Evolutionary conservation across 1,140 invertebrate genomes (phyloP).

Genomic region (Grapholita molesta): DNA sequence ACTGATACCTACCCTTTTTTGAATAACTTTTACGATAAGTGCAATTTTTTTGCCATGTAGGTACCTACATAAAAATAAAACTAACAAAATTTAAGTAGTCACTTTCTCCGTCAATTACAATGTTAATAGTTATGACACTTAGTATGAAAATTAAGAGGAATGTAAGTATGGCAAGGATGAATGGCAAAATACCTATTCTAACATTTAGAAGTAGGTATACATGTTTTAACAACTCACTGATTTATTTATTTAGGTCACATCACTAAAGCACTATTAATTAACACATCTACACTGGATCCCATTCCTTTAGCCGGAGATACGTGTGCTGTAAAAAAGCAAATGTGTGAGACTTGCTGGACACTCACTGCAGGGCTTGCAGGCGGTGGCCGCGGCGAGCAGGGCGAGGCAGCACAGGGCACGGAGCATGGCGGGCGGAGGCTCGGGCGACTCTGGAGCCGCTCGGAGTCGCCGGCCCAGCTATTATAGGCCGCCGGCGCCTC

Average conservation of each 20-base stretch:
- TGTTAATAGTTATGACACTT: too few relatives aligned
- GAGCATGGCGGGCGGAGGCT: slow-evolving; percentile 66
- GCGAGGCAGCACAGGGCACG: slow-evolving; percentile 42
- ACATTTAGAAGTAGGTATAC: background rate
- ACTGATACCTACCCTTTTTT: too few relatives aligned
- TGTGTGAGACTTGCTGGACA: slow-evolving; percentile 29
- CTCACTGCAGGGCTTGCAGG: slow-evolving; percentile 73
- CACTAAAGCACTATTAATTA: background rate
- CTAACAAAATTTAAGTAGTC: too few relatives aligned
- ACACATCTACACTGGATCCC: background rate
- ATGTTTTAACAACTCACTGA: background rate
- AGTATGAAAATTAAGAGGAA: too few relatives aligned
- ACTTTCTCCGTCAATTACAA: too few relatives aligned
- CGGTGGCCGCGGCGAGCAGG: slow-evolving; percentile 52
- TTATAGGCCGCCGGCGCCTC: slow-evolving; percentile 74
- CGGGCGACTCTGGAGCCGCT: slow-evolving; percentile 59
- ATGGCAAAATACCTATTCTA: too few relatives aligned
- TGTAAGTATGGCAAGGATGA: too few relatives aligned
- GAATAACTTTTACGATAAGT: too few relatives aligned
- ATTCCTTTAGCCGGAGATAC: background rate
- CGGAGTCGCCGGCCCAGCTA: slow-evolving; percentile 71
- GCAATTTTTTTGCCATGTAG: too few relatives aligned
- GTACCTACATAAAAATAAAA: too few relatives aligned
- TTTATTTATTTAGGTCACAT: background rate
- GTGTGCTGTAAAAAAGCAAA: background rate